Evolutionary conservation across 2,888 invertebrate genomes (phyloP).

Genomic region (Aphidoletes aphidimyza): DNA sequence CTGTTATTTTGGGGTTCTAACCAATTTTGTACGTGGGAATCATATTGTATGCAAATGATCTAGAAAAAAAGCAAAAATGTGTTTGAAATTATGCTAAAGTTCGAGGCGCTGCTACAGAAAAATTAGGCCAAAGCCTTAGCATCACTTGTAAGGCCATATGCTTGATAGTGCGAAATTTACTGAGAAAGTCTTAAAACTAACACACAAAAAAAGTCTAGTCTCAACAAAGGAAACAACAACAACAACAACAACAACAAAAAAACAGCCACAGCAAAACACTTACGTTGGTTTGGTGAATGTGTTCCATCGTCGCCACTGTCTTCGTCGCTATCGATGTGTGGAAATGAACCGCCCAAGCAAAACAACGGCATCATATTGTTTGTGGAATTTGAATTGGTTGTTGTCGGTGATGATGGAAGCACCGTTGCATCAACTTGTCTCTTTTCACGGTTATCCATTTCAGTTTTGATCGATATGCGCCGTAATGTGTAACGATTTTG

Average conservation of each 20-base stretch:
- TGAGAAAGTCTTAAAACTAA: too few species aligned
- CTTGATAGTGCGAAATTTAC: too few species aligned
- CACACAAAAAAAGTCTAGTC: too few species aligned
- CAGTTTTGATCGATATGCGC: constrained; percentile 61
- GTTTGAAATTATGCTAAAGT: neutral
- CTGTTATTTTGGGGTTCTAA: too few species aligned
- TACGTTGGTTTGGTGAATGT: constrained; percentile 56
- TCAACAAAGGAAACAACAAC: too few species aligned
- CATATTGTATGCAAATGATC: neutral
- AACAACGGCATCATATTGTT: constrained; percentile 69
- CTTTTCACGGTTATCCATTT: constrained; percentile 33
- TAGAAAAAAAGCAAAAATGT: neutral
- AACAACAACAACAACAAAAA: neutral
- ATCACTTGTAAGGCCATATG: too few species aligned
- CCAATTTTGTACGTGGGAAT: neutral
- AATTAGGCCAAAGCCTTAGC: too few species aligned
- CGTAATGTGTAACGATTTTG: constrained; percentile 66
- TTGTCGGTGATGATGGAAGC: neutral
- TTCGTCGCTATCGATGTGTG: constrained; percentile 79
- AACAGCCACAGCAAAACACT: constrained; percentile 26
- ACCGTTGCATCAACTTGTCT: neutral
- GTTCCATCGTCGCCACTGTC: constrained; percentile 70
- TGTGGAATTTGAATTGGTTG: neutral
- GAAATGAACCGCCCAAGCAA: constrained; percentile 75
- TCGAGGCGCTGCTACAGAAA: too few species aligned